Evolutionary conservation across 2,797 vertebrate species (phyloP).

Genomic region (Echeneis naucrates): DNA sequence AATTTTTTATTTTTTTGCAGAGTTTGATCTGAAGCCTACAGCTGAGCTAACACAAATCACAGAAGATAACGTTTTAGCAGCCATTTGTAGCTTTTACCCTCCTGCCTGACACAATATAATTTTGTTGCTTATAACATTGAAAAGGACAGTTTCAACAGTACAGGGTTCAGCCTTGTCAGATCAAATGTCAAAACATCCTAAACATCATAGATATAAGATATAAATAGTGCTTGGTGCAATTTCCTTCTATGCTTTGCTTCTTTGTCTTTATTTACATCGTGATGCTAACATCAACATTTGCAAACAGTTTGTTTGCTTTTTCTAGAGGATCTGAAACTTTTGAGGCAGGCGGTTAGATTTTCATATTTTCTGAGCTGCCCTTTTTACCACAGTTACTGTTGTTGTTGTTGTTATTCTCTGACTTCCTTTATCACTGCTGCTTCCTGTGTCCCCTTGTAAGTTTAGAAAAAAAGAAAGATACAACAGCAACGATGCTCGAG

Average conservation of each 20-base stretch:
- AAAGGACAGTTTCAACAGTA: background rate
- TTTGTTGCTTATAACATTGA: background rate
- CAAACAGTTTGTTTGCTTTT: constrained; percentile 3
- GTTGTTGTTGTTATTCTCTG: constrained; percentile 54
- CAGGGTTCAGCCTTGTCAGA: constrained; percentile 13
- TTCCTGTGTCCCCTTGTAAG: constrained; percentile 62
- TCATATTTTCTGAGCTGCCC: constrained; percentile 32
- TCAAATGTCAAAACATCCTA: constrained; percentile 15
- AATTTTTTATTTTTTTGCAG: constrained; percentile 13
- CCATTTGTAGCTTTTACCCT: too few species aligned
- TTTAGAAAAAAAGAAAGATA: constrained; percentile 18
- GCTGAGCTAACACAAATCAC: background rate
- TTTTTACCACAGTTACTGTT: constrained; percentile 56
- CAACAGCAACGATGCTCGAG: background rate
- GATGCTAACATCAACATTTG: constrained; percentile 17
- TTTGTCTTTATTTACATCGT: constrained; percentile 23
- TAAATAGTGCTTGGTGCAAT: constrained; percentile 9
- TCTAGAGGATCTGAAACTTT: constrained; percentile 16
- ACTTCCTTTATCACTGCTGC: constrained; percentile 69
- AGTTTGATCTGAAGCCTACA: background rate
- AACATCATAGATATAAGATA: constrained; percentile 21
- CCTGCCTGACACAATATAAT: background rate
- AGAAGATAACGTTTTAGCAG: too few species aligned
- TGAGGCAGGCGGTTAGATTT: constrained; percentile 14
- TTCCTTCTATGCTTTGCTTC: background rate